Evolutionary conservation across 2,888 invertebrate genomes (phyloP), one percentile per base, ranked within the genome.

Genomic region (Sphaerophoria rueppellii): DNA sequence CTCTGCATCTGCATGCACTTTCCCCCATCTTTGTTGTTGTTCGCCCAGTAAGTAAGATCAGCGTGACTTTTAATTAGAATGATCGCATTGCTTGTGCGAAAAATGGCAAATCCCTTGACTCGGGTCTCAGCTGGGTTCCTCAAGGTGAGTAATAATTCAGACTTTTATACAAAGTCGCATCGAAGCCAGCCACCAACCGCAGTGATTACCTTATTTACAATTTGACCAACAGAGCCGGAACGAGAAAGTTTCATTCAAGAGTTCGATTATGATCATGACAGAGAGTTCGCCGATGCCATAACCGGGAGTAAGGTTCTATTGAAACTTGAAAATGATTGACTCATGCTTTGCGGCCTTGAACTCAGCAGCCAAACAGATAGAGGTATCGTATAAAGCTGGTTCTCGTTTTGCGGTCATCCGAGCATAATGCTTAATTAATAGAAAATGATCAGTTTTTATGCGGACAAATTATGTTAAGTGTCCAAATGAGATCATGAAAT

Each of bases 91-190:
- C 9, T 57, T 16, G 48, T 79, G 83, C 73, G 65, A 73, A 63
- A 58, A 69, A 76, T 79, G 63, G 52, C 54, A 37, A 65, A 52
- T 43, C 46, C 61, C 70, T 34, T 24, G 6, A 7, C 40, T 14
- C 16, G 16, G 5, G 14, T 12, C 80, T 54, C 85, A 77, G 85
- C 73, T 85, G 81, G 85, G 58, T 61, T 69, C 73, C 54, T 7
- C 70, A 69, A 80, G 81, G 85, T 81, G 81, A 81, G 81, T 58
- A 85, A 81, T 85, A 81, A 81, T 73, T 85, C 81, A 85, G 81
- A 60, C 72, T 85, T 85, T 85, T 73, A 60, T 57, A 77, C 63
- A 77, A 81, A 85, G 76, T 77, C 73, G 52, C 75, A 35, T 79
- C 76, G 80, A 76, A 72, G 24, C 1, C 67, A 46, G 14, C 37